Evolutionary conservation across 2,113 vertebrate species (phyloP).

Genomic region (Zeus faber): DNA sequence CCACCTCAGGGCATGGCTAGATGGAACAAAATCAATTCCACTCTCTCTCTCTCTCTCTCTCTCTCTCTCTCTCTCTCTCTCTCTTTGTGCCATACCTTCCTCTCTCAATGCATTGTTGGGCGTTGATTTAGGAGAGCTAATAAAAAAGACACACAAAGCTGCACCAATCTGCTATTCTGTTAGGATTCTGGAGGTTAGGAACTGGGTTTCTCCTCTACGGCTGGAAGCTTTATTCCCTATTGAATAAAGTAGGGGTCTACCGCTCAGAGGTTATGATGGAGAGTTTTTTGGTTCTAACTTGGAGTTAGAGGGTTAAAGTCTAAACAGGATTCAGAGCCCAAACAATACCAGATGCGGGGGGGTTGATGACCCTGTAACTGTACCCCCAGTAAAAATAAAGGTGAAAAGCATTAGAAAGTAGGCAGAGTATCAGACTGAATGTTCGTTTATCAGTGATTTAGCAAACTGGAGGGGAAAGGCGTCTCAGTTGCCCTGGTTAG

Average conservation of each 20-base stretch:
- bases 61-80: conserved; percentile 31
- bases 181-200: conserved; percentile 65
- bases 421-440: no score
- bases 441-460: no score
- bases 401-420: no score
- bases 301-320: no score
- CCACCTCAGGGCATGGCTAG: conserved; percentile 54
- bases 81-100: conserved; percentile 5
- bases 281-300: no score
- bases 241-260: conserved; percentile 64
- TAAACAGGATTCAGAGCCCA: no score
- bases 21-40: conserved; percentile 67
- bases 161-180: conserved; percentile 70
- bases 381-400: no score
- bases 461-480: no score
- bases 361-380: no score
- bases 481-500: no score
- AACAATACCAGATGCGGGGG: no score
- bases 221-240: conserved; percentile 51
- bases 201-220: conserved; percentile 64
- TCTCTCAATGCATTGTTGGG: conserved; percentile 65
- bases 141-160: conserved; percentile 72
- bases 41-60: conserved; percentile 14
- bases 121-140: conserved; percentile 74
- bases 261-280: no score